Percentiles rank a stretch among this genome's conserved stretches.
Conservation (phyloP, 2,113 vertebrate species). For the Choloepus hoffmanni region DNA sequence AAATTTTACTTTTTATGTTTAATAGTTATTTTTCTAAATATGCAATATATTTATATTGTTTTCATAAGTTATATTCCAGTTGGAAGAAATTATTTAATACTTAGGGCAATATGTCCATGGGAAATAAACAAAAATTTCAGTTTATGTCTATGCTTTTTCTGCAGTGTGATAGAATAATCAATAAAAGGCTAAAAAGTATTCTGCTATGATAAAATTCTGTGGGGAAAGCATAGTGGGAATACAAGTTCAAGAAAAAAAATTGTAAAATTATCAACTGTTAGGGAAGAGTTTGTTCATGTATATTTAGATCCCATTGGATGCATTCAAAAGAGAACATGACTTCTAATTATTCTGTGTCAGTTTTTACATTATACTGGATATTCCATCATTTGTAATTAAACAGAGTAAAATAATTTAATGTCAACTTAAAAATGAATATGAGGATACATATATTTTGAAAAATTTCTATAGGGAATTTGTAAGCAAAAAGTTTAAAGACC, state of each 20-base stretch:
- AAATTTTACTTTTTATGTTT: neutral
- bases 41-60: neutral
- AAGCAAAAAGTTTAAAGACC: neutral
- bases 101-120: neutral
- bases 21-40: neutral
- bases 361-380: neutral
- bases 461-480: neutral
- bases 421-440: neutral
- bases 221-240: neutral
- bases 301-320: neutral
- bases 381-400: neutral
- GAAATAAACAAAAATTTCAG: neutral
- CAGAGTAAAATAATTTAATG: slow-evolving; percentile 34
- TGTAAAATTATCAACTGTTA: neutral
- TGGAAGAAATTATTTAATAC: neutral
- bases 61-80: neutral
- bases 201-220: neutral
- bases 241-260: neutral
- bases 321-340: neutral
- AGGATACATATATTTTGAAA: neutral
- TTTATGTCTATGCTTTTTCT: neutral
- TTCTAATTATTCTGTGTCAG: neutral
- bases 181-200: neutral
- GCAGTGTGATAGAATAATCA: neutral
- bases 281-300: neutral